Evolutionary conservation across 2,797 vertebrate species (phyloP), one percentile per base, ranked within the genome.

Genomic region (Dipus sagitta): DNA sequence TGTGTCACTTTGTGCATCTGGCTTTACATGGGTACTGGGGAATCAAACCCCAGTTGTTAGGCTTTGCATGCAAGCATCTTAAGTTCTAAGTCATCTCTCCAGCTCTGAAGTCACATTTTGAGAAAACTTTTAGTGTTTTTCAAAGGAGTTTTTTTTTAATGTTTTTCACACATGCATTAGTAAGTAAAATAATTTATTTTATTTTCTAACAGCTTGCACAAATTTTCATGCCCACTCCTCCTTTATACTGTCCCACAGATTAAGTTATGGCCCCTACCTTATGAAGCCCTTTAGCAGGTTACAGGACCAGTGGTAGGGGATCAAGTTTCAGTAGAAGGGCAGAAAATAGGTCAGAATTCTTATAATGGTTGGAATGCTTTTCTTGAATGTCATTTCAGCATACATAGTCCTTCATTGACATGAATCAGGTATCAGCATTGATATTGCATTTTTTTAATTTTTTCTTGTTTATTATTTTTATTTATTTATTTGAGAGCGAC

Each of bases 141-240:
- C 8, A 47, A 9, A 47, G 47, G 9, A 47, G 47, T 38, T 38
- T 38, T 6, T 6, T 21, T 68, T 28, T 30, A 30, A 6, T 26
- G 34, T 80, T 88, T 87, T 65, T 62, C 28, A 54, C 1, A 4
- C 11, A 32, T 6, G 15, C 1, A 8, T 68, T 17, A 62, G 6
- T 18, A n/a, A 58, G 54, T 58, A 17, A 58, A 58, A 58, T 58
- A 54, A 54, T 54, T 54, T 54, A 58, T 58, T 21, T 71, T 32
- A 20, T 67, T 86, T 78, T 32, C 13, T 30, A 26, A 62, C n/a
- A 26, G 6, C 79, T 93, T 68, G 15, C 11, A 42, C 34, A 47
- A 12, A 23, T 70, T 88, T 81, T 6, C 52, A n/a, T 3, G 30
- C 4, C 18, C 3, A 42, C 4, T 14, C 2, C 38, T 1, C 0